These are phyloP conservation scores for Yponomeuta evonymella DNA, from an alignment of 2,888 invertebrate species.

Conservation along the genomic window DNA sequence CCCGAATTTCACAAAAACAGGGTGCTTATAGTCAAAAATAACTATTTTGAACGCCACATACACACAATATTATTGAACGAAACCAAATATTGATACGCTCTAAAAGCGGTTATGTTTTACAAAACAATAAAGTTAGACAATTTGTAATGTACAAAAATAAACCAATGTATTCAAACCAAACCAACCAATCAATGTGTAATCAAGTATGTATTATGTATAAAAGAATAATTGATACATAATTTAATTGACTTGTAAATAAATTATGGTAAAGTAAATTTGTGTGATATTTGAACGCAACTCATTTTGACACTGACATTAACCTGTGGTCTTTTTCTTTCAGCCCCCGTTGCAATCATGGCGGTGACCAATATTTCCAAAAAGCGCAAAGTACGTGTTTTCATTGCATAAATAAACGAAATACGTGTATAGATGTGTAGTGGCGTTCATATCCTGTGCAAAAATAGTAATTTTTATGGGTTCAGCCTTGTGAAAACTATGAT, in stretches of 20 bases:
- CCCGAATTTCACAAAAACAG: too few relatives aligned
- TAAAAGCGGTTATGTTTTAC: not conserved
- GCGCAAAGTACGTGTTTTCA: slow-evolving; percentile 65
- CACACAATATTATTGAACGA: not conserved
- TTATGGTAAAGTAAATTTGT: not conserved
- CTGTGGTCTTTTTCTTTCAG: slow-evolving; percentile 42
- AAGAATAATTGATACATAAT: too few relatives aligned
- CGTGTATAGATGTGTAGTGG: slow-evolving; percentile 26
- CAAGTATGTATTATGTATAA: too few relatives aligned
- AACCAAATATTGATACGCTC: not conserved
- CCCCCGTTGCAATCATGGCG: slow-evolving; percentile 70
- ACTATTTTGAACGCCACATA: not conserved
- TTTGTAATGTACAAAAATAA: too few relatives aligned
- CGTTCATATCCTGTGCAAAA: not conserved
- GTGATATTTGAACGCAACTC: not conserved
- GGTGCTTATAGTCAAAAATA: not conserved
- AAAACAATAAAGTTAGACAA: too few relatives aligned
- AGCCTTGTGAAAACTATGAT: slow-evolving; percentile 49
- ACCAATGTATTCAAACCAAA: too few relatives aligned
- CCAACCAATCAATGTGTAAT: too few relatives aligned
- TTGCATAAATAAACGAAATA: slow-evolving; percentile 25
- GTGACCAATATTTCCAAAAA: slow-evolving; percentile 72
- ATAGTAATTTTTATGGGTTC: not conserved
- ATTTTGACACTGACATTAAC: slow-evolving; percentile 46
- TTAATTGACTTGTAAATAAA: too few relatives aligned